Base-by-base conservation (phyloP, 1,140 invertebrate species). In the Arion vulgaris region DNA sequence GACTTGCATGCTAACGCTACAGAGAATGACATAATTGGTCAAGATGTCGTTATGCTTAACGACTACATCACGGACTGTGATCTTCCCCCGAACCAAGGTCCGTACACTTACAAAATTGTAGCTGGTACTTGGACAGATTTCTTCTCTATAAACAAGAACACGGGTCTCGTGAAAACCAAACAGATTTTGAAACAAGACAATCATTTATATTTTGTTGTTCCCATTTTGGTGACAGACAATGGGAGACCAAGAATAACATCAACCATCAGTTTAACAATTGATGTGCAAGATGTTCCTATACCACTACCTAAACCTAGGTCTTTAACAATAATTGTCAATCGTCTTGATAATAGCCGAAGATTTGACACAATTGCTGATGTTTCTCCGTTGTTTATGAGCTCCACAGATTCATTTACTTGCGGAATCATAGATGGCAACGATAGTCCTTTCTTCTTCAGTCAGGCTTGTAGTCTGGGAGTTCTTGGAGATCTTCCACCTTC, bases 261-360 rank as follows among this genome's bases (percentile, higher is more conserved):
- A 72, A 96, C 95, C 17, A 94, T 96, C 28, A 96, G 97, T 89
- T 95, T 98, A 23, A 94, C 94, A 23, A 95, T 99, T 34, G 94
- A 95, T 66, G 95, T 99, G 5, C 90, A 95, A 7, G 97, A 99
- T 92, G 95, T 96, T 91, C 98, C 98, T 92, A 97, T 98, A 89
- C 97, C 95, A 89, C 96, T 97, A 11, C 97, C 97, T 0, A 95
- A 95, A 26, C 94, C 96, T 17, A 94, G 97, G 85, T 95, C 95
- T 32, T 95, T 96, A 0, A 95, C 96, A 86, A 94, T 98, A 34
- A 92, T 96, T 36, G 95, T 98, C 17, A 90, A 96, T 89, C 94
- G 95, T 0, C 96, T 85, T 80, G 84, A 89, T 23, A 85, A 81
- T 0, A 84, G 72, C 39, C 91, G 93, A 28, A 45, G 41, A 45